These are phyloP conservation scores for Oplegnathus fasciatus DNA, from an alignment of 2,113 vertebrate species.

Conservation along the genomic window DNA sequence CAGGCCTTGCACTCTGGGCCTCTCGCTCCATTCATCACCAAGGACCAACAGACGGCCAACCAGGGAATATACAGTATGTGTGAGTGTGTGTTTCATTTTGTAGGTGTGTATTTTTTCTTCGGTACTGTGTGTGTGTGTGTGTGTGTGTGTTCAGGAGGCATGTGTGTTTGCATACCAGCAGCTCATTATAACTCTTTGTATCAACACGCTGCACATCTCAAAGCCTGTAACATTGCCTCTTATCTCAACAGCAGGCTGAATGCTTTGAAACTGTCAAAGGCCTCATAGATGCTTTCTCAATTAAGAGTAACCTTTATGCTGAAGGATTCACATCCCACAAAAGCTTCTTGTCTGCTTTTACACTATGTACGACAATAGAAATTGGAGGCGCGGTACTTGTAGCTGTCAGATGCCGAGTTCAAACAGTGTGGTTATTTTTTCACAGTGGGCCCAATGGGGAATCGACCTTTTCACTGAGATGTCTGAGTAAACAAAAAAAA, in stretches of 20 bases:
- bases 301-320: conserved; percentile 73
- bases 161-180: conserved; percentile 52
- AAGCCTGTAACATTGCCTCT: conserved; percentile 48
- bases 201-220: conserved; percentile 32
- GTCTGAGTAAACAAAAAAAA: conserved; percentile 63
- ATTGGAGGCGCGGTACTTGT: conserved; percentile 50
- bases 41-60: conserved; percentile 11
- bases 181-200: conserved; percentile 70
- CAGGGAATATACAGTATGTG: conserved; percentile 10
- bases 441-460: conserved; percentile 41
- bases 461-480: conserved; percentile 76
- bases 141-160: neutral
- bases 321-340: conserved; percentile 56
- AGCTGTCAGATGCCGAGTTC: conserved; percentile 66
- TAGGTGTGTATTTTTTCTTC: neutral
- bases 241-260: conserved; percentile 59
- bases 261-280: conserved; percentile 69
- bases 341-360: conserved; percentile 63
- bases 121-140: neutral
- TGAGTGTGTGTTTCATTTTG: conserved; percentile 17
- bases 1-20: conserved; percentile 43
- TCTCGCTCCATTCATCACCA: conserved; percentile 61
- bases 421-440: conserved; percentile 51
- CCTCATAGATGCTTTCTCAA: conserved; percentile 69
- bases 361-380: conserved; percentile 60